A percentile compares a stretch with the other conserved stretches of the same genome.
phyloP scores from a whole-genome alignment of 2,113 vertebrate species.

The Xiphophorus couchianus region DNA sequence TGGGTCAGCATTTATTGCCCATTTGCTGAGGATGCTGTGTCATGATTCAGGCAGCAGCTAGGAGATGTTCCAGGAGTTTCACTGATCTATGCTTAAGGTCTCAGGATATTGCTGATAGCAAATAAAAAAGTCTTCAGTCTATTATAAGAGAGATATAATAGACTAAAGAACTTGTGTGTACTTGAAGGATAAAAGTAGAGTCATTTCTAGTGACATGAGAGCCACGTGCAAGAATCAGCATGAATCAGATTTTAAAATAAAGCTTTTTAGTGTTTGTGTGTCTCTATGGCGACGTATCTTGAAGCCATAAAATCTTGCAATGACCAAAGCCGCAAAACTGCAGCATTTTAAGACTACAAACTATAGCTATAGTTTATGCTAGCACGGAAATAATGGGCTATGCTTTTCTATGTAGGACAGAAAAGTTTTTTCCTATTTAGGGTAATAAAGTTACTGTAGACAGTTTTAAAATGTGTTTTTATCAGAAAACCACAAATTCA shows the following conservation, averaged over 20 bases:
- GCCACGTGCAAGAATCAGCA: too few species aligned
- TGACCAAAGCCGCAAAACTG: too few species aligned
- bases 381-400: too few species aligned
- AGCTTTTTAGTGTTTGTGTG: too few species aligned
- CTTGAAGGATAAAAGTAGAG: background rate
- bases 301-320: too few species aligned
- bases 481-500: background rate
- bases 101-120: background rate
- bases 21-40: constrained; percentile 2
- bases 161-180: background rate
- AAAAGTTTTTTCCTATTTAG: background rate
- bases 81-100: background rate
- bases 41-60: constrained; percentile 12
- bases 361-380: too few species aligned
- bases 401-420: too few species aligned
- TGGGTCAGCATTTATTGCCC: background rate
- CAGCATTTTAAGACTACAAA: too few species aligned
- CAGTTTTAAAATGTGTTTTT: background rate
- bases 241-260: too few species aligned
- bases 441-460: background rate
- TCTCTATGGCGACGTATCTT: too few species aligned
- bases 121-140: background rate
- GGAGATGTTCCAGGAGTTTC: background rate
- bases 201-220: too few species aligned
- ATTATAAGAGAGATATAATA: background rate